Conservation (phyloP, 1,140 invertebrate genomes). For the Hermetia illucens region DNA sequence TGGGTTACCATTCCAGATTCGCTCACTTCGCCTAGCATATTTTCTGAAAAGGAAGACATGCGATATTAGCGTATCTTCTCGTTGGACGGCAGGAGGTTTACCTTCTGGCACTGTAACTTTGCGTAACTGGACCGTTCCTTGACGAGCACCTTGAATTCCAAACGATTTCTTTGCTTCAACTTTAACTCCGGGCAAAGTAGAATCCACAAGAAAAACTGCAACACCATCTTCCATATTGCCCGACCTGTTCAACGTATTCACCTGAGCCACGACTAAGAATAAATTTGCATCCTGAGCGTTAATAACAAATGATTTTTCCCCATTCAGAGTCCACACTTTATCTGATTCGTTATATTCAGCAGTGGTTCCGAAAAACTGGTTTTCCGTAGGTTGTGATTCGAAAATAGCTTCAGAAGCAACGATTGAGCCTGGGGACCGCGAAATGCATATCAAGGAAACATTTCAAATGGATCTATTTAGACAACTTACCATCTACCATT, state of each 20-base stretch:
- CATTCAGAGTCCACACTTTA: conserved; percentile 31
- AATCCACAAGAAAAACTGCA: conserved; percentile 64
- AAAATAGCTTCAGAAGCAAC: conserved; percentile 33
- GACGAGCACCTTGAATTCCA: conserved; percentile 36
- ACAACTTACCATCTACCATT: conserved; percentile 30
- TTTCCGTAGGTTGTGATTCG: conserved; percentile 27
- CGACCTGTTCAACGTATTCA: conserved; percentile 15
- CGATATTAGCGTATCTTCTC: conserved; percentile 2
- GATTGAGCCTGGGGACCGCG: conserved; percentile 11
- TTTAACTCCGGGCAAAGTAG: conserved; percentile 49
- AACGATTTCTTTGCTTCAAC: conserved; percentile 50
- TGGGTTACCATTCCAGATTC: not conserved
- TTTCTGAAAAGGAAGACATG: not conserved
- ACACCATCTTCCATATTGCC: conserved; percentile 27
- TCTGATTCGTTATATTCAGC: conserved; percentile 18
- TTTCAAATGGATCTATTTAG: conserved; percentile 1
- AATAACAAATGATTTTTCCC: conserved; percentile 35
- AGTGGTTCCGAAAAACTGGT: conserved; percentile 22
- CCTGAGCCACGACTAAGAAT: conserved; percentile 35
- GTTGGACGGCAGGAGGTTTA: conserved; percentile 6
- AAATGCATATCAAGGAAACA: not conserved
- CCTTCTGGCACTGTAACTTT: conserved; percentile 30
- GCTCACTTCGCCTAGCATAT: not conserved
- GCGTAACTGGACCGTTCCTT: conserved; percentile 31
- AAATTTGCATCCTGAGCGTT: conserved; percentile 33